These are phyloP conservation scores for Himalopsyche phryganea DNA, from an alignment of 1,140 invertebrate species.

Conservation along the genomic window DNA sequence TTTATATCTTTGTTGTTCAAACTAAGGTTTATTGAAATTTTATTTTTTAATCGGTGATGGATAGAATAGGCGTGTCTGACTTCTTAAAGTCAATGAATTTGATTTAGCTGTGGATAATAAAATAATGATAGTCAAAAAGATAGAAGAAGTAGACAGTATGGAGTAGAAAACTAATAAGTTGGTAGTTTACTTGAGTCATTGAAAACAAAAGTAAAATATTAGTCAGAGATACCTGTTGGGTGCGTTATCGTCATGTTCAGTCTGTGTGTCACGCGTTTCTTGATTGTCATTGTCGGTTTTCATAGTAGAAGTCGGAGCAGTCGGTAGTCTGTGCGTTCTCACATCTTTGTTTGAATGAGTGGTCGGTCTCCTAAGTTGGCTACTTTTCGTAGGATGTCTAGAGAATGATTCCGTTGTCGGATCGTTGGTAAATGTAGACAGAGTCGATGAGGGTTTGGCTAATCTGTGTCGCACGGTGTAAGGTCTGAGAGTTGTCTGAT, in stretches of 20 bases:
- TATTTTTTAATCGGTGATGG: too few relatives aligned
- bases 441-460: constrained; percentile 45
- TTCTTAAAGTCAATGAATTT: too few relatives aligned
- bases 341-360: constrained; percentile 39
- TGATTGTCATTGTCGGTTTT: constrained; percentile 43
- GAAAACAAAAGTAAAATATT: too few relatives aligned
- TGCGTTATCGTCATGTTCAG: constrained; percentile 49
- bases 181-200: background rate
- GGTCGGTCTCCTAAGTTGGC: constrained; percentile 40
- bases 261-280: constrained; percentile 49
- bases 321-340: constrained; percentile 35
- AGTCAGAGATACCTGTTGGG: constrained; percentile 43
- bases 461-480: constrained; percentile 52
- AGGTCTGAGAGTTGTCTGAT: constrained; percentile 50
- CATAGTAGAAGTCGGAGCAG: constrained; percentile 36
- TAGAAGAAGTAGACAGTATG: too few relatives aligned
- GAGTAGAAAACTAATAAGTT: too few relatives aligned
- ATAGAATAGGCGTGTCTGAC: too few relatives aligned
- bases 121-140: too few relatives aligned
- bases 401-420: constrained; percentile 14
- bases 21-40: too few relatives aligned
- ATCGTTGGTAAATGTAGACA: constrained; percentile 22
- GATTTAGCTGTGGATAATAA: too few relatives aligned
- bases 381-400: constrained; percentile 31
- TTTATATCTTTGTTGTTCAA: too few relatives aligned